Percentiles rank a stretch among this genome's conserved stretches.
phyloP scores from a whole-genome alignment of 2,113 vertebrate genomes.

The Nansenia antarctica region DNA sequence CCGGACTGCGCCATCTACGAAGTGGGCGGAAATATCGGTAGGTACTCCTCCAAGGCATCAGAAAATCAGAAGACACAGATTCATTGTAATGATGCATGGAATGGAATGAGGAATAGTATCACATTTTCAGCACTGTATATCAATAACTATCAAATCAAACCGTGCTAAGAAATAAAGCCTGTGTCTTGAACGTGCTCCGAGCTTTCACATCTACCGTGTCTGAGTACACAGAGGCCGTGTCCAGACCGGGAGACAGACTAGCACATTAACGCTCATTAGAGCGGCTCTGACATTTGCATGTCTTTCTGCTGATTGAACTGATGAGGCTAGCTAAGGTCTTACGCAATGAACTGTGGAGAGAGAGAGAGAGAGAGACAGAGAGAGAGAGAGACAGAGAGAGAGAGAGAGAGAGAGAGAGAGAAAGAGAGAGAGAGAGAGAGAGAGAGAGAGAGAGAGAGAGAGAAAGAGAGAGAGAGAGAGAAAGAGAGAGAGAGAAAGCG shows the following conservation, averaged over 20 bases:
- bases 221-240: not conserved
- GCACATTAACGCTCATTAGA: not conserved
- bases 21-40: slow-evolving; percentile 88
- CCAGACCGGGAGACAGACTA: not conserved
- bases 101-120: too few species aligned
- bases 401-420: not conserved
- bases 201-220: not conserved
- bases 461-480: not conserved
- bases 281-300: slow-evolving; percentile 51
- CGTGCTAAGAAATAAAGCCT: too few species aligned
- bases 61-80: too few species aligned
- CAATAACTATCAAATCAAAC: too few species aligned
- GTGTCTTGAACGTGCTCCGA: not conserved
- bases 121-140: too few species aligned
- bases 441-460: slow-evolving; percentile 19
- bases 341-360: slow-evolving; percentile 44
- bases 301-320: slow-evolving; percentile 60
- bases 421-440: not conserved
- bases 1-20: slow-evolving; percentile 79
- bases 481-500: not conserved
- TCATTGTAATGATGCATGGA: too few species aligned
- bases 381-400: not conserved
- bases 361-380: too few species aligned
- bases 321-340: slow-evolving; percentile 46
- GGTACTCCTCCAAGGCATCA: too few species aligned